Percentiles rank a stretch among this genome's conserved stretches.
Conservation (phyloP, 1,140 invertebrate species). For the Anoplolepis gracilipes region DNA sequence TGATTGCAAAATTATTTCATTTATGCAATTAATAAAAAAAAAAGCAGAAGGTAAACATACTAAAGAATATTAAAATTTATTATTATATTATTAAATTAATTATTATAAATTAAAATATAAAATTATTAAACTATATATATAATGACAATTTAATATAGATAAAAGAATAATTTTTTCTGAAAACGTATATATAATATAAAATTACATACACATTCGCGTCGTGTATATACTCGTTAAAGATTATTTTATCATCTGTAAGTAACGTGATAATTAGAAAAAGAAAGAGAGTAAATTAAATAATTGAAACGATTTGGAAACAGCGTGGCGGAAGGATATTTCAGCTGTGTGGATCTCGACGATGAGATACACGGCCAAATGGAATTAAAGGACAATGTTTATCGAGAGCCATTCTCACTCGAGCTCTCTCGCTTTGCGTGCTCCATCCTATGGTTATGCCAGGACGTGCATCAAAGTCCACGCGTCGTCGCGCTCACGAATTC, state of each 20-base stretch:
- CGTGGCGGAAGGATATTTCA: slow-evolving; percentile 21
- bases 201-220: background rate
- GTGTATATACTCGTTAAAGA: background rate
- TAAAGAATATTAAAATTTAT: background rate
- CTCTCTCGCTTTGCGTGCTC: slow-evolving; percentile 16
- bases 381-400: slow-evolving; percentile 59
- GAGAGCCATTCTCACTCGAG: slow-evolving; percentile 18
- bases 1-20: background rate
- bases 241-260: background rate
- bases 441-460: slow-evolving; percentile 6
- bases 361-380: background rate
- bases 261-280: background rate
- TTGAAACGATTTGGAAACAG: background rate
- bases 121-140: too few relatives aligned
- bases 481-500: slow-evolving; percentile 64
- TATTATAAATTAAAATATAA: too few relatives aligned
- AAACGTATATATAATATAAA: background rate
- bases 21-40: background rate
- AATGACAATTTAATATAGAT: too few relatives aligned
- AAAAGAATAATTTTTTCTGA: background rate
- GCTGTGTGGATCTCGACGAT: background rate
- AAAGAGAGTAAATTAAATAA: slow-evolving; percentile 23
- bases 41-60: too few relatives aligned
- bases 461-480: slow-evolving; percentile 51
- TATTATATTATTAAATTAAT: too few relatives aligned